Conservation (phyloP, 2,888 invertebrate genomes). For the Leptura quadrifasciata region DNA sequence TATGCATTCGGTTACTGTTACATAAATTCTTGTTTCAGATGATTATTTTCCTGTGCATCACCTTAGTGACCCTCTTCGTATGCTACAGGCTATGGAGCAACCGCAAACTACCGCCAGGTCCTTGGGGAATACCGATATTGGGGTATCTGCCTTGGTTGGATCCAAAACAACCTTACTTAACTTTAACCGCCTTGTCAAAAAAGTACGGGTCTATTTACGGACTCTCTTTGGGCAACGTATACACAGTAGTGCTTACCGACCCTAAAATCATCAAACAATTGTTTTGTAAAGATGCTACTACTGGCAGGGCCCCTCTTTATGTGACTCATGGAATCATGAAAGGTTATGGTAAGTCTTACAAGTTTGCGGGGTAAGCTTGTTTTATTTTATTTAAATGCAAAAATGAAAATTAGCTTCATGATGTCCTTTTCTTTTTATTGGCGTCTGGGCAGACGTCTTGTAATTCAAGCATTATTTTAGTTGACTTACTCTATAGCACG, state of each 20-base stretch:
- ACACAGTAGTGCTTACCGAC: conserved; percentile 87
- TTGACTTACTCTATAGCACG: no score
- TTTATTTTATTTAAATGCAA: not conserved
- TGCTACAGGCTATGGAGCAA: conserved; percentile 49
- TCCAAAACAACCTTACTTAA: conserved; percentile 81
- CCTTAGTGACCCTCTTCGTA: conserved; percentile 48
- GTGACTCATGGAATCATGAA: conserved; percentile 91
- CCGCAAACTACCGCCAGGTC: conserved; percentile 83
- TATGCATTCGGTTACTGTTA: no score
- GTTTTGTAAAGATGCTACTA: conserved; percentile 82
- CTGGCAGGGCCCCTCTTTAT: conserved; percentile 88
- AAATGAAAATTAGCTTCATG: no score
- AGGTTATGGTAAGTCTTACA: conserved; percentile 83
- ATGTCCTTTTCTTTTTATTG: no score
- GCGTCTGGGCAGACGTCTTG: no score
- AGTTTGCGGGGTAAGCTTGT: not conserved
- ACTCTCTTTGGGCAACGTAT: conserved; percentile 83
- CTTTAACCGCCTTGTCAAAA: conserved; percentile 80
- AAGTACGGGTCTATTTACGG: conserved; percentile 86
- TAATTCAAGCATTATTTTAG: no score
- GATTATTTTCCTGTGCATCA: conserved; percentile 48
- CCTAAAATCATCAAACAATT: conserved; percentile 83
- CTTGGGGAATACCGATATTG: conserved; percentile 85
- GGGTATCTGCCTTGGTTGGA: conserved; percentile 88
- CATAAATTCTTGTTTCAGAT: conserved; percentile 61